Evolutionary conservation across 2,113 vertebrate genomes (phyloP).

Genomic region (Bagarius yarrelli): DNA sequence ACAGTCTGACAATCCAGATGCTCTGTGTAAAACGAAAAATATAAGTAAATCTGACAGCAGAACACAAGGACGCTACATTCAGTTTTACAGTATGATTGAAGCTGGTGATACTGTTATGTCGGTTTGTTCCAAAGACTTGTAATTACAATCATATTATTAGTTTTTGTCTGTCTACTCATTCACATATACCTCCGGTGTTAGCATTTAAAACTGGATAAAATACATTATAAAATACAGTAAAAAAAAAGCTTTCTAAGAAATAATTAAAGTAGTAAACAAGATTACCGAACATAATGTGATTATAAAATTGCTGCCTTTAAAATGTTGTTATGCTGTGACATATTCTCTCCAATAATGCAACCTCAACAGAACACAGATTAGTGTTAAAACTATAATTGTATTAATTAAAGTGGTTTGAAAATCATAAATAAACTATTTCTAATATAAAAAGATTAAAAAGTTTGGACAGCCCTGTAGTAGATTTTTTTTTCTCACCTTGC

Average conservation of each 20-base stretch:
- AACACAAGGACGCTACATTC: background rate
- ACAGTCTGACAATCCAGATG: background rate
- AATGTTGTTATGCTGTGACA: background rate
- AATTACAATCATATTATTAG: background rate
- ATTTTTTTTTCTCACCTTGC: conserved; percentile 81
- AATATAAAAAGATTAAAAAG: too few relatives aligned
- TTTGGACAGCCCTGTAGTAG: too few relatives aligned
- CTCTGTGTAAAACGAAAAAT: background rate
- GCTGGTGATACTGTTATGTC: background rate
- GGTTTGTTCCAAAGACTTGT: background rate
- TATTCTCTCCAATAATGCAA: background rate
- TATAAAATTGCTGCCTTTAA: background rate
- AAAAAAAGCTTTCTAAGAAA: too few relatives aligned
- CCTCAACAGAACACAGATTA: too few relatives aligned
- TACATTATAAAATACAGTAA: too few relatives aligned
- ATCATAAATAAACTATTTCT: too few relatives aligned
- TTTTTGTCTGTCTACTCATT: background rate
- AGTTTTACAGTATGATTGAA: background rate
- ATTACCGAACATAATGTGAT: background rate
- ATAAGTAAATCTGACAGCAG: background rate
- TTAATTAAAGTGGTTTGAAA: too few relatives aligned
- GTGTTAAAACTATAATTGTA: too few relatives aligned
- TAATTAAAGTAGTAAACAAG: too few relatives aligned
- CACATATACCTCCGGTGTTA: background rate
- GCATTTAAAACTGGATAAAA: background rate